Percentiles rank a stretch among this genome's conserved stretches.
Conservation (phyloP, 2,113 vertebrate species). For the Clarias gariepinus region DNA sequence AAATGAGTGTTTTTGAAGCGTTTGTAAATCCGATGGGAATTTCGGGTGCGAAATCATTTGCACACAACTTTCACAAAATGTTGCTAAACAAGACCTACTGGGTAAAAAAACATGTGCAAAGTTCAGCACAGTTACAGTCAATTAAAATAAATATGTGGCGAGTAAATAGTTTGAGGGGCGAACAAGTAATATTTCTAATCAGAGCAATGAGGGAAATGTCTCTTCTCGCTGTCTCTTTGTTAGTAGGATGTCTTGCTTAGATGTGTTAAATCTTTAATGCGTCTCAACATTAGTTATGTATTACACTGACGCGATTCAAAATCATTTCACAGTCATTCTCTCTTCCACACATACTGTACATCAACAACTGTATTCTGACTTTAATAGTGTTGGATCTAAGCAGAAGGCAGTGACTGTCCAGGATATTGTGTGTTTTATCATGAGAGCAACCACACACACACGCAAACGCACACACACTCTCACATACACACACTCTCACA, state of each 20-base stretch:
- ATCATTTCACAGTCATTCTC: background rate
- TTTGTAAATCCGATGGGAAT: background rate
- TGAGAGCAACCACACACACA: conserved; percentile 20
- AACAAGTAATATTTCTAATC: background rate
- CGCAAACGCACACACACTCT: background rate
- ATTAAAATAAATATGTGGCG: background rate
- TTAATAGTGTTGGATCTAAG: conserved; percentile 24
- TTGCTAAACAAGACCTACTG: background rate
- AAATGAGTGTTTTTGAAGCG: background rate
- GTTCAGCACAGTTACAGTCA: background rate
- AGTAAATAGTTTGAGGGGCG: background rate
- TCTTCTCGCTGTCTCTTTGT: background rate
- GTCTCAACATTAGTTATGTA: background rate
- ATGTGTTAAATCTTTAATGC: background rate
- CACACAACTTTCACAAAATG: background rate
- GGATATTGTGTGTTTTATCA: conserved; percentile 16
- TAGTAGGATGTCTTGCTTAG: background rate
- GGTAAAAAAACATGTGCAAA: background rate
- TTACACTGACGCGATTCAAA: background rate
- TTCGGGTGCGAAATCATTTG: background rate
- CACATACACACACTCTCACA: conserved; percentile 34
- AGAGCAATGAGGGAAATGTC: background rate
- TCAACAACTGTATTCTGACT: conserved; percentile 9
- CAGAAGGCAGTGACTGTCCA: conserved; percentile 31
- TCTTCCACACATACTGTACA: background rate